A percentile compares a stretch with the other conserved stretches of the same genome.
phyloP scores from a whole-genome alignment of 2,888 invertebrate genomes.

The Leptinotarsa haldemani region DNA sequence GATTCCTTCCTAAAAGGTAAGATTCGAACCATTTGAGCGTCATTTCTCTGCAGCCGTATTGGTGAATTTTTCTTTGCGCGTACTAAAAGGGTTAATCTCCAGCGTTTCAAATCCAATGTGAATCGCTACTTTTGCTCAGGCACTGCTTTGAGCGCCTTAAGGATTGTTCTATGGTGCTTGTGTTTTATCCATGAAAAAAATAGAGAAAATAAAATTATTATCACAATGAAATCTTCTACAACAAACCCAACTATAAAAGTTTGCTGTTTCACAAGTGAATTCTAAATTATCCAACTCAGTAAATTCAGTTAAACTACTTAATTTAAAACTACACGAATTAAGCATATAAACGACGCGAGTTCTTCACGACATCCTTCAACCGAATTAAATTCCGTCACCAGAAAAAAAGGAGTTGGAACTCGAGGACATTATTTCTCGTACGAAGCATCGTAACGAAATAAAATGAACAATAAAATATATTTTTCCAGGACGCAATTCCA shows the following conservation, averaged over 20 bases:
- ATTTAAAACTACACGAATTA: conserved; percentile 25
- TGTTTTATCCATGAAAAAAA: too few relatives aligned
- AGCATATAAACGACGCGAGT: conserved; percentile 22
- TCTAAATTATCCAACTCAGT: conserved; percentile 21
- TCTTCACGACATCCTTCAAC: conserved; percentile 13
- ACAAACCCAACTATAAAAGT: neutral
- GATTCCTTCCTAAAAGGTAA: too few relatives aligned
- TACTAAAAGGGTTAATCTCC: too few relatives aligned
- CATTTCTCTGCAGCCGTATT: too few relatives aligned
- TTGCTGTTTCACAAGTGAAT: neutral
- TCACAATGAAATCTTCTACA: too few relatives aligned
- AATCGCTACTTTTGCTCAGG: too few relatives aligned
- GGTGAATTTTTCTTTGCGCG: too few relatives aligned
- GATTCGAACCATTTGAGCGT: too few relatives aligned
- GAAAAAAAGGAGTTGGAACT: conserved; percentile 19
- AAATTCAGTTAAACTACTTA: conserved; percentile 18
- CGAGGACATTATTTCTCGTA: conserved; percentile 30
- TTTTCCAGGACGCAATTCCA: conserved; percentile 21
- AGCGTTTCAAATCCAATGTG: too few relatives aligned
- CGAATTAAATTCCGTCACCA: conserved; percentile 21
- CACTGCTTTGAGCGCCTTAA: too few relatives aligned
- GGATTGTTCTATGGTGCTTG: too few relatives aligned
- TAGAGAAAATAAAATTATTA: too few relatives aligned
- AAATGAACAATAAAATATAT: conserved; percentile 32
- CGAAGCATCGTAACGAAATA: conserved; percentile 25